Evolutionary conservation across 2,888 invertebrate genomes (phyloP).

Genomic region (Catocala fraxini): DNA sequence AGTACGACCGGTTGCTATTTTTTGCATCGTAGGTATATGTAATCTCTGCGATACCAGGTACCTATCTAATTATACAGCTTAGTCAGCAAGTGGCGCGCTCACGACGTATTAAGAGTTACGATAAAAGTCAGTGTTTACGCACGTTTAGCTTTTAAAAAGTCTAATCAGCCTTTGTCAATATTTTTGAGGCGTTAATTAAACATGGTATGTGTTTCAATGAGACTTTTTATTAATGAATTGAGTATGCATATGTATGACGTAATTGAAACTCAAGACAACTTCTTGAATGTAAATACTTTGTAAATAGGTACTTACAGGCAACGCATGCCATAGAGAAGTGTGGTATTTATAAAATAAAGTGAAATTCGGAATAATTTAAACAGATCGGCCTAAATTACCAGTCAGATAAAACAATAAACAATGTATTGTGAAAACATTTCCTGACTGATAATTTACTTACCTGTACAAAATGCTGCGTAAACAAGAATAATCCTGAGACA

Average conservation of each 20-base stretch:
- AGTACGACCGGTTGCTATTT: conserved; percentile 30
- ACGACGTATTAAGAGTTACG: too few relatives aligned
- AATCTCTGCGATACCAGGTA: conserved; percentile 5
- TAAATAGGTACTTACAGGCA: neutral
- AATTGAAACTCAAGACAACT: neutral
- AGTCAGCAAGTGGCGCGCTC: too few relatives aligned
- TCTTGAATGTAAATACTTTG: neutral
- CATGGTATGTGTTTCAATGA: neutral
- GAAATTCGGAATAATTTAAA: too few relatives aligned
- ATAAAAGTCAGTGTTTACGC: neutral
- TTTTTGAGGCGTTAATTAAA: neutral
- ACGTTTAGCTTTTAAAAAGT: neutral
- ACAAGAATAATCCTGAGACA: too few relatives aligned
- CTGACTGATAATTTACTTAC: too few relatives aligned
- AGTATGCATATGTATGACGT: neutral
- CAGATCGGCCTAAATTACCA: too few relatives aligned
- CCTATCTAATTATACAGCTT: conserved; percentile 20
- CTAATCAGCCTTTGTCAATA: neutral
- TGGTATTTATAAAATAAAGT: too few relatives aligned
- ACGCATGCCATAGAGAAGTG: too few relatives aligned
- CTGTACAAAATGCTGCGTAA: too few relatives aligned
- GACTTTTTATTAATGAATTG: neutral
- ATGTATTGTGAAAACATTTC: too few relatives aligned
- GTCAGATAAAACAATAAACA: too few relatives aligned
- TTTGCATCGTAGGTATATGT: conserved; percentile 21